Evolutionary conservation across 2,113 vertebrate genomes (phyloP).

Genomic region (Rattus norvegicus): DNA sequence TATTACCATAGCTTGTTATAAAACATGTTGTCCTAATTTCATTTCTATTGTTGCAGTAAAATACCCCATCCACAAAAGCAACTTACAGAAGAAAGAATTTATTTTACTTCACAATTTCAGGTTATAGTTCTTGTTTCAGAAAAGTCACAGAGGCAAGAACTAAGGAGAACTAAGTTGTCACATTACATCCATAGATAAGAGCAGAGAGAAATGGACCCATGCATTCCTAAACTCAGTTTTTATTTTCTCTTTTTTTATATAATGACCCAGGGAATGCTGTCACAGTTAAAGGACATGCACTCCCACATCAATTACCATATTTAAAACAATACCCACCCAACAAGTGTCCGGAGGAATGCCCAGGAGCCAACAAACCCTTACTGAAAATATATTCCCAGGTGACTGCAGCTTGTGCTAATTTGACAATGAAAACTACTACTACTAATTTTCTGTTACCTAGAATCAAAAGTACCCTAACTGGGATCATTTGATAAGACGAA

Average conservation of each 20-base stretch:
- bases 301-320: not conserved
- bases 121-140: too few relatives aligned
- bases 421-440: not conserved
- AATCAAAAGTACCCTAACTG: slow-evolving; percentile 1
- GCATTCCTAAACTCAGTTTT: too few relatives aligned
- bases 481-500: not conserved
- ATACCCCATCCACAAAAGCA: not conserved
- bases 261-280: not conserved
- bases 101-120: not conserved
- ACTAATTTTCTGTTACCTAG: not conserved
- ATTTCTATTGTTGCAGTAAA: not conserved
- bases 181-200: not conserved
- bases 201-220: not conserved
- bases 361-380: too few relatives aligned
- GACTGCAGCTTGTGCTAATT: not conserved
- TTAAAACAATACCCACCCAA: not conserved
- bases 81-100: not conserved
- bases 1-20: not conserved
- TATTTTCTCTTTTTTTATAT: not conserved
- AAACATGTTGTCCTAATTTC: not conserved
- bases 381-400: not conserved
- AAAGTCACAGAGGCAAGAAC: not conserved
- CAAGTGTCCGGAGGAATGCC: not conserved
- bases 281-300: too few relatives aligned
- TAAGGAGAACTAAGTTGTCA: not conserved